These are phyloP conservation scores for Volucella bombylans DNA, from an alignment of 2,888 invertebrate species.

Conservation along the genomic window DNA sequence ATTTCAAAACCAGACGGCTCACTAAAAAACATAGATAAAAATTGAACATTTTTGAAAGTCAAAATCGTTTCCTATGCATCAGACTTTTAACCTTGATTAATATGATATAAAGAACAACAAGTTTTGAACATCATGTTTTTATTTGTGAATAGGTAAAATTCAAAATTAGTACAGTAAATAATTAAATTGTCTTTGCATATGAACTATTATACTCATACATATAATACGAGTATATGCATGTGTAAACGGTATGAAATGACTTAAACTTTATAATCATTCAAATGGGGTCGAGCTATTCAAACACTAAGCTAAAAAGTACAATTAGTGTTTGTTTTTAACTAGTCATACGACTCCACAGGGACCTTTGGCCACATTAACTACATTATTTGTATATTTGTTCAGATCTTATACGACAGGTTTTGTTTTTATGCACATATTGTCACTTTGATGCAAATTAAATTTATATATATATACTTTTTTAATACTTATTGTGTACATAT, in stretches of 20 bases:
- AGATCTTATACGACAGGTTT: conserved; percentile 59
- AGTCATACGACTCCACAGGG: conserved; percentile 30
- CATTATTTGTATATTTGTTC: conserved; percentile 45
- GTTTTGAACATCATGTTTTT: too few species aligned
- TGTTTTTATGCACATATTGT: conserved; percentile 60
- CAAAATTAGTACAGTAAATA: too few species aligned
- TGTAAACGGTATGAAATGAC: background rate
- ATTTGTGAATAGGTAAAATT: too few species aligned
- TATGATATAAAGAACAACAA: too few species aligned
- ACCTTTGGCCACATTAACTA: conserved; percentile 66
- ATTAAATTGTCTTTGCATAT: too few species aligned
- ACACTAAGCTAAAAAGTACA: conserved; percentile 34
- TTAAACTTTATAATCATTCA: conserved; percentile 5
- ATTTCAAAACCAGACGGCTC: too few species aligned
- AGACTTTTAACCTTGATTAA: too few species aligned
- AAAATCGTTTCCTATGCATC: too few species aligned
- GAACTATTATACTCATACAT: too few species aligned
- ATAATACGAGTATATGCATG: too few species aligned
- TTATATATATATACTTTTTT: background rate
- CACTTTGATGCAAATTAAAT: conserved; percentile 67
- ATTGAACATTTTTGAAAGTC: too few species aligned
- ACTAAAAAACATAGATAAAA: too few species aligned
- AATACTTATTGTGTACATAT: conserved; percentile 2
- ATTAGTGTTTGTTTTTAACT: conserved; percentile 35
- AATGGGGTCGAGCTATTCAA: conserved; percentile 42